Conservation (phyloP, 1,140 invertebrate species). For the Teleogryllus occipitalis region DNA sequence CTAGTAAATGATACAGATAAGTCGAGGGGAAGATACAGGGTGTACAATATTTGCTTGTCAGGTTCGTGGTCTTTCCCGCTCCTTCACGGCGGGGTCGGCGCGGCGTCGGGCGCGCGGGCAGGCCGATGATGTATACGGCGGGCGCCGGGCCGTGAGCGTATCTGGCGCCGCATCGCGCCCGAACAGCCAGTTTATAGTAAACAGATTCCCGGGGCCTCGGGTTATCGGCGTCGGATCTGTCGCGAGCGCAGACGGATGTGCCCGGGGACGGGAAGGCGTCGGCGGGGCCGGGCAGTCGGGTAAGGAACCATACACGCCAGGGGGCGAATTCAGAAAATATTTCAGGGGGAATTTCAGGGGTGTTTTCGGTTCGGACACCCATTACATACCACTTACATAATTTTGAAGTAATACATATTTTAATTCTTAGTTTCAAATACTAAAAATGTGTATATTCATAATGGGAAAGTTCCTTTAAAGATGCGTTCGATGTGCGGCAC, state of each 20-base stretch:
- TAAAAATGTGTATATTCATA: too few relatives aligned
- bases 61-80: not conserved
- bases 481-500: too few relatives aligned
- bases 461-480: too few relatives aligned
- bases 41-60: not conserved
- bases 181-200: not conserved
- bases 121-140: not conserved
- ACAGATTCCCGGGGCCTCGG: not conserved
- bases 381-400: too few relatives aligned
- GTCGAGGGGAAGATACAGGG: not conserved
- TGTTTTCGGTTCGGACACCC: too few relatives aligned
- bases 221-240: not conserved
- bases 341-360: too few relatives aligned
- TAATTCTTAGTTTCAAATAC: too few relatives aligned
- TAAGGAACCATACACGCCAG: too few relatives aligned
- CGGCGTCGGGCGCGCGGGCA: not conserved
- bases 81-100: not conserved
- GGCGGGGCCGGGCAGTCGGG: too few relatives aligned
- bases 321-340: too few relatives aligned
- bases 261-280: not conserved
- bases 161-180: not conserved
- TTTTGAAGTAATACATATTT: too few relatives aligned
- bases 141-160: not conserved
- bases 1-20: conserved; percentile 1
- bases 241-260: not conserved